Evolutionary conservation across 2,797 vertebrate genomes (phyloP), one percentile per base, ranked within the genome.

Genomic region (Megalops cyprinoides): DNA sequence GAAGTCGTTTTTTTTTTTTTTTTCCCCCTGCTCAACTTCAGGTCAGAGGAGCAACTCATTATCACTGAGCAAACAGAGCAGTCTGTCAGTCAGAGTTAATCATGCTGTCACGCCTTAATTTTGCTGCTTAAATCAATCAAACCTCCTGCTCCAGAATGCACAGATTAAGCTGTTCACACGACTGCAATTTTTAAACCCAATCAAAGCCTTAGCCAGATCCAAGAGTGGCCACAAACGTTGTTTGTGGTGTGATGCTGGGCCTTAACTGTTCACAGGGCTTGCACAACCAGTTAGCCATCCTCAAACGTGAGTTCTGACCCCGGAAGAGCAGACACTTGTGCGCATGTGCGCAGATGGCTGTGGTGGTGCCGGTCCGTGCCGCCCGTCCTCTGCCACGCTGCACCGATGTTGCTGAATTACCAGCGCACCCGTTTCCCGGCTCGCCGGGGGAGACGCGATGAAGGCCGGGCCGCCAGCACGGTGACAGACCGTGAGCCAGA

Each of bases 401-500:
- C 39, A 4, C 20, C n/a, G 67, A 65, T 65, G 31, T 65, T 77
- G 34, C 55, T 73, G 82, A 82, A 60, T 78, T 81, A 39, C 48
- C 53, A 62, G 69, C 25, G 71, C 83, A 82, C 73, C 76, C 84
- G 83, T 76, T 67, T 74, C 74, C 62, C n/a, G 34, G 73, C 79
- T 18, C 62, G 15, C 31, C 10, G 62, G 9, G 62, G n/a, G 62
- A 12, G 62, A 67, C 20, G 12, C 0, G 4, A 67, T 18, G 31
- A 39, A 14, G 67, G 20, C 39, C 12, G 20, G 77, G 44, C 58
- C 58, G 79, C 75, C 84, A 83, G 74, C 62, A 76, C 53, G 55
- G 46, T 62, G 80, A 86, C 73, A 84, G 77, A 82, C 79, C 80
- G 44, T 25, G 25, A 84, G 65, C 48, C 65, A 65, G 74, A 84